Evolutionary conservation across 2,888 invertebrate species (phyloP), one percentile per base, ranked within the genome.

Genomic region (Orthonychiurus folsomi): DNA sequence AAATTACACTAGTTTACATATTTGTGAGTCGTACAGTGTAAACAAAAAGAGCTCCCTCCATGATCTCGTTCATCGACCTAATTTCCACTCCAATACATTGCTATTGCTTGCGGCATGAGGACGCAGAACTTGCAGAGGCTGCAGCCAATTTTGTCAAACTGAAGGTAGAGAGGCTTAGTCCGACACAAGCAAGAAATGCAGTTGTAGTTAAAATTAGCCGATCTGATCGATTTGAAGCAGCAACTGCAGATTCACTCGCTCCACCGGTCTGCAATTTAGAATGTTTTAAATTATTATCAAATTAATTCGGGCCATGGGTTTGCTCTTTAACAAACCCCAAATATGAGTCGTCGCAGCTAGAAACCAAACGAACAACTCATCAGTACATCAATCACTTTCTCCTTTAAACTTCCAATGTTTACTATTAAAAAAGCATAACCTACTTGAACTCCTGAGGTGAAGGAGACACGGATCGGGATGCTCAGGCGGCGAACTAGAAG

Each of bases 121-220:
- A n/a, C n/a, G n/a, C n/a, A n/a, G n/a, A n/a, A 24, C 27, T 20
- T 2, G 56, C 23, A 3, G 48, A 48, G 3, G 59, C n/a, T n/a
- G 59, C 60, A 57, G 60, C 61, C 20, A 65, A 47, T 53, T 64
- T 66, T 9, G 69, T 68, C 5, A 72, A 59, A 54, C 69, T 67
- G 65, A 66, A 68, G n/a, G 69, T 66, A 12, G 70, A 70, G n/a
- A 72, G 27, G 12, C 68, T 66, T 1, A 72, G 61, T n/a, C 72
- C 72, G 56, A 69, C 66, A 23, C 66, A 53, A 47, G 72, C 72
- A 27, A 70, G 63, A 21, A 72, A 57, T 18, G 67, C 59, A 25
- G 69, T 67, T 2, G 70, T 67, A 56, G 66, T 70, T 50, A 70
- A 72, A 9, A 65, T 63, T 9, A 69, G 59, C 25, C 63, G 69